Evolutionary conservation across 2,888 invertebrate genomes (phyloP).

Genomic region (Julus scanicus): DNA sequence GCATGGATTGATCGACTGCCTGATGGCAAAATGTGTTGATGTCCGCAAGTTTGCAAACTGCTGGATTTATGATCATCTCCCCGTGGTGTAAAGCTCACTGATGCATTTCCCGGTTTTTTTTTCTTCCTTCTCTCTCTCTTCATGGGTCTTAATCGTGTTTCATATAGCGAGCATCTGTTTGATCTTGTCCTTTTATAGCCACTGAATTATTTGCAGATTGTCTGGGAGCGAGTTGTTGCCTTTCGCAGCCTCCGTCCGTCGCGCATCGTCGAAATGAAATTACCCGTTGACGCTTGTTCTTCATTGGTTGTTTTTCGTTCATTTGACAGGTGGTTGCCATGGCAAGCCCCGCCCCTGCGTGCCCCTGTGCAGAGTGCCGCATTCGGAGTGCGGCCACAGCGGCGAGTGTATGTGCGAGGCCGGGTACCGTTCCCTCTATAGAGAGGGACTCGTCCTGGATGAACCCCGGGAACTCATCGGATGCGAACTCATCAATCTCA

Average conservation of each 20-base stretch:
- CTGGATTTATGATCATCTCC: neutral
- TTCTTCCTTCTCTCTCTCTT: neutral
- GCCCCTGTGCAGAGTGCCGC: constrained; percentile 61
- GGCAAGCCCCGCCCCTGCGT: constrained; percentile 65
- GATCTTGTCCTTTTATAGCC: constrained; percentile 9
- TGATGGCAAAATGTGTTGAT: no score
- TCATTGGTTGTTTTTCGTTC: constrained; percentile 34
- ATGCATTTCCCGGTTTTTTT: neutral
- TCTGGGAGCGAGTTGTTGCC: neutral
- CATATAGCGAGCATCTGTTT: constrained; percentile 3
- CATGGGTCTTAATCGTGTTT: neutral
- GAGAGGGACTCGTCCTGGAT: constrained; percentile 54
- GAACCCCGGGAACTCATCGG: constrained; percentile 54
- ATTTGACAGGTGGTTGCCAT: constrained; percentile 66
- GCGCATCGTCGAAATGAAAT: neutral
- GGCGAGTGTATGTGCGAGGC: constrained; percentile 61
- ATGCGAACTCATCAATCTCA: constrained; percentile 58
- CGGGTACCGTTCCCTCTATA: constrained; percentile 60
- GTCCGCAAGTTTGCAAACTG: neutral
- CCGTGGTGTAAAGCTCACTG: neutral
- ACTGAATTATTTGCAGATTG: constrained; percentile 16
- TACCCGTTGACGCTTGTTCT: neutral
- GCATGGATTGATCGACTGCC: no score
- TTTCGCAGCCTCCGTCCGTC: neutral
- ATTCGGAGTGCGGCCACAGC: constrained; percentile 62